phyloP scores from a whole-genome alignment of 2,113 vertebrate genomes.

The Coracopsis vasa region DNA sequence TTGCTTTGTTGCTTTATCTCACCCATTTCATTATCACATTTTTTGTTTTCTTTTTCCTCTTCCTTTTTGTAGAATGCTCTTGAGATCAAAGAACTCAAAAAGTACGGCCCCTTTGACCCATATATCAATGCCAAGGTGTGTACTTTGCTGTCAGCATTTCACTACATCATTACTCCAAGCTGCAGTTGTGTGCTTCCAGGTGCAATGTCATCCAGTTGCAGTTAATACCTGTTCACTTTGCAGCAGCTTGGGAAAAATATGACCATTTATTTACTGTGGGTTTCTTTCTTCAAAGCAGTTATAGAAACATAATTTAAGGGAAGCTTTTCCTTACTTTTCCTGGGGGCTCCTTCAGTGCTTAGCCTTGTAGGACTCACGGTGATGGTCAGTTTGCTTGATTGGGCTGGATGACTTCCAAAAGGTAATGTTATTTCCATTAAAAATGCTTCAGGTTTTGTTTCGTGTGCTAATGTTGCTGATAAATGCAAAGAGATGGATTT shows the following conservation, averaged over 20 bases:
- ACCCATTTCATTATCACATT: constrained; percentile 82
- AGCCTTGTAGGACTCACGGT: constrained; percentile 48
- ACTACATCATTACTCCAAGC: constrained; percentile 66
- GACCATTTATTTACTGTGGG: constrained; percentile 42
- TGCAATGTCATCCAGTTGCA: constrained; percentile 40
- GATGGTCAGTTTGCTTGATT: constrained; percentile 60
- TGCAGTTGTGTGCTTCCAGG: constrained; percentile 50
- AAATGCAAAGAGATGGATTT: constrained; percentile 17
- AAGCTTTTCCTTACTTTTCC: constrained; percentile 56
- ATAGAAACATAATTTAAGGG: constrained; percentile 45
- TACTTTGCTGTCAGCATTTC: constrained; percentile 81
- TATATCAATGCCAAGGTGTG: constrained; percentile 99
- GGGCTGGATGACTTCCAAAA: constrained; percentile 49
- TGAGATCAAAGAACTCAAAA: constrained; percentile 99
- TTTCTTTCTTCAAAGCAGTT: constrained; percentile 51
- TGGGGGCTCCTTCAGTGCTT: constrained; percentile 55
- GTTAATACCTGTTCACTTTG: constrained; percentile 15
- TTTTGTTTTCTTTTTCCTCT: constrained; percentile 75
- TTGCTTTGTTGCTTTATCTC: constrained; percentile 77
- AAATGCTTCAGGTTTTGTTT: constrained; percentile 37
- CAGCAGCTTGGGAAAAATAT: constrained; percentile 60
- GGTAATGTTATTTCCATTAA: constrained; percentile 23
- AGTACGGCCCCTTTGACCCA: constrained; percentile 99
- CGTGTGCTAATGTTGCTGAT: constrained; percentile 34
- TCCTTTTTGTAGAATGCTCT: constrained; percentile 97